A percentile compares a stretch with the other conserved stretches of the same genome.
phyloP scores from a whole-genome alignment of 2,888 invertebrate species.

The Suillia variegata region DNA sequence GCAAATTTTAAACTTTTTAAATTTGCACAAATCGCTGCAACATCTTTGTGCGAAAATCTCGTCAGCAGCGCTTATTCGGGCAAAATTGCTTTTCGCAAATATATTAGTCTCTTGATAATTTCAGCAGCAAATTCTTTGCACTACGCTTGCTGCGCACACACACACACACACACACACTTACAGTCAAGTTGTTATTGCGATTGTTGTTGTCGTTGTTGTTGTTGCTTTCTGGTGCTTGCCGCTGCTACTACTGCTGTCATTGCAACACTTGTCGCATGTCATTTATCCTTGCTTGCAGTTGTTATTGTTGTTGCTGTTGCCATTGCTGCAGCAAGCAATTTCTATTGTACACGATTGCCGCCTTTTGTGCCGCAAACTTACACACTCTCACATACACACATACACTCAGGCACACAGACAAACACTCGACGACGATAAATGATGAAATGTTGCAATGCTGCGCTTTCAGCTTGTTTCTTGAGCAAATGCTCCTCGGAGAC shows the following conservation, averaged over 20 bases:
- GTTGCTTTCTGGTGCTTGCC: not conserved
- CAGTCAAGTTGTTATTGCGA: not conserved
- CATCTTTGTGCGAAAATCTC: too few species aligned
- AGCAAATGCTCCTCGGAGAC: constrained; percentile 17
- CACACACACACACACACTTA: too few species aligned
- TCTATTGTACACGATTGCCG: not conserved
- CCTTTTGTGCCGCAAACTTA: too few species aligned
- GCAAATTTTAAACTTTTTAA: too few species aligned
- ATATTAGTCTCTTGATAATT: constrained; percentile 56
- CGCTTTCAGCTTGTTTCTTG: not conserved
- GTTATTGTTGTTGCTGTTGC: too few species aligned
- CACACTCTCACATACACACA: too few species aligned
- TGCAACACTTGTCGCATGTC: constrained; percentile 48
- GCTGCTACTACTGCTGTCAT: constrained; percentile 45
- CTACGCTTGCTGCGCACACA: not conserved
- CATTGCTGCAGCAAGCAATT: not conserved
- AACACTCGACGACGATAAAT: not conserved
- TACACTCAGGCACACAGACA: too few species aligned
- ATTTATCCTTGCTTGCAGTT: not conserved
- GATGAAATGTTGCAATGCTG: not conserved
- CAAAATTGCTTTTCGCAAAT: constrained; percentile 32
- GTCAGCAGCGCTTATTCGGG: too few species aligned
- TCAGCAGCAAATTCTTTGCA: constrained; percentile 34
- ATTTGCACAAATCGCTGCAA: too few species aligned
- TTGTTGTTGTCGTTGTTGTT: not conserved